Evolutionary conservation across 2,113 vertebrate species (phyloP).

Genomic region (Scortum barcoo): DNA sequence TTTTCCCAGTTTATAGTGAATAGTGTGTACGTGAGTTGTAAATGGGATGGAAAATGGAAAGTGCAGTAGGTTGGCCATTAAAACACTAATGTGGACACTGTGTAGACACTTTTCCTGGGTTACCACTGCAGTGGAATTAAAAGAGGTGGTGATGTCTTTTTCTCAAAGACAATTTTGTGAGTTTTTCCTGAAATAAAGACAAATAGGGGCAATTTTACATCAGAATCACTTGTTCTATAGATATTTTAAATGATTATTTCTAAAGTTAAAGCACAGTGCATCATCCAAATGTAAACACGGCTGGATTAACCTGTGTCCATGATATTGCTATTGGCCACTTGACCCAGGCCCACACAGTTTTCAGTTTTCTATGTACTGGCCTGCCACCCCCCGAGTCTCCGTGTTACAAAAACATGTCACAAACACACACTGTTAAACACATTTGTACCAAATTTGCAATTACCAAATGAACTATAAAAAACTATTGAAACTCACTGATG

Average conservation of each 20-base stretch:
- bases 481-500: too few relatives aligned
- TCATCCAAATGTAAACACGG: too few relatives aligned
- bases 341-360: too few relatives aligned
- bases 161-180: not conserved
- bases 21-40: constrained; percentile 10
- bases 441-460: too few relatives aligned
- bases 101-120: constrained; percentile 8
- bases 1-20: not conserved
- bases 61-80: constrained; percentile 35
- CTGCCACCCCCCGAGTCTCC: too few relatives aligned
- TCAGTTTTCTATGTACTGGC: too few relatives aligned
- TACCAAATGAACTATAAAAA: too few relatives aligned
- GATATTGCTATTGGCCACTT: too few relatives aligned
- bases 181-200: not conserved
- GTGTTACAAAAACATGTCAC: too few relatives aligned
- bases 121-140: constrained; percentile 22
- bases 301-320: too few relatives aligned
- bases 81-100: constrained; percentile 21
- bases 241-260: not conserved
- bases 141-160: not conserved
- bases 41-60: constrained; percentile 47
- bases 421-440: too few relatives aligned
- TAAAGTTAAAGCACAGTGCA: too few relatives aligned
- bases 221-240: not conserved
- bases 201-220: not conserved